Evolutionary conservation across 2,797 vertebrate species (phyloP).

Genomic region (Catostomus latipinnis): DNA sequence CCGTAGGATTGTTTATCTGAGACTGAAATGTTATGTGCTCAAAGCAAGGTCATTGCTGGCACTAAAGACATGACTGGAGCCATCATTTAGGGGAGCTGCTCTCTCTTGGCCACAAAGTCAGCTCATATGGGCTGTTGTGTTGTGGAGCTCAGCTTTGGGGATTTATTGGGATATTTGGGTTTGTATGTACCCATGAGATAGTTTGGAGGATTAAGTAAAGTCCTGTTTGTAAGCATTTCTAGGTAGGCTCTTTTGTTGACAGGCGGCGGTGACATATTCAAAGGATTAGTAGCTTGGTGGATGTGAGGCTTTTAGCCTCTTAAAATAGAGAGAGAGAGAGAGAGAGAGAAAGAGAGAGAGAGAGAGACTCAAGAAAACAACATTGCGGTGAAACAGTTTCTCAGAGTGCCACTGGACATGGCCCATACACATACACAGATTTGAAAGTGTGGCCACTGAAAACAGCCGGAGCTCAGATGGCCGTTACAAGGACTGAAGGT

Average conservation of each 20-base stretch:
- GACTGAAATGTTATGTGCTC: slow-evolving; percentile 14
- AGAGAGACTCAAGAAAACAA: slow-evolving; percentile 63
- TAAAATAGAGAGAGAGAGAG: slow-evolving; percentile 69
- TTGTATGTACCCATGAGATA: not conserved
- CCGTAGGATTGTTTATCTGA: slow-evolving; percentile 41
- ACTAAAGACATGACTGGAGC: slow-evolving; percentile 17
- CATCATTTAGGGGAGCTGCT: slow-evolving; percentile 51
- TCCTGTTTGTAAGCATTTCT: slow-evolving; percentile 3
- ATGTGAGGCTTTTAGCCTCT: slow-evolving; percentile 64
- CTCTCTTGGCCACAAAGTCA: not conserved
- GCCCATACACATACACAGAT: slow-evolving; percentile 34
- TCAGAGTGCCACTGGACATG: slow-evolving; percentile 56
- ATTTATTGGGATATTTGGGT: not conserved
- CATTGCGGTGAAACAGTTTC: slow-evolving; percentile 48
- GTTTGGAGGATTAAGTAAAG: not conserved
- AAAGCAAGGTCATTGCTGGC: slow-evolving; percentile 42
- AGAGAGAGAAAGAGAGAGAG: slow-evolving; percentile 38
- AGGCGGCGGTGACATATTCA: slow-evolving; percentile 65
- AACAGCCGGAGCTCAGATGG: slow-evolving; percentile 58
- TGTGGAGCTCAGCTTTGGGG: slow-evolving; percentile 62
- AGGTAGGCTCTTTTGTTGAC: slow-evolving; percentile 58
- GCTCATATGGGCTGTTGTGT: not conserved
- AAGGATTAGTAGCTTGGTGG: slow-evolving; percentile 69
- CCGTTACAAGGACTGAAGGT: slow-evolving; percentile 67
- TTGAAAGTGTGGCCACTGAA: not conserved